A percentile compares a stretch with the other conserved stretches of the same genome.
Evolutionary conservation across 2,113 vertebrate genomes (phyloP).

Genomic region (Silurus meridionalis): DNA sequence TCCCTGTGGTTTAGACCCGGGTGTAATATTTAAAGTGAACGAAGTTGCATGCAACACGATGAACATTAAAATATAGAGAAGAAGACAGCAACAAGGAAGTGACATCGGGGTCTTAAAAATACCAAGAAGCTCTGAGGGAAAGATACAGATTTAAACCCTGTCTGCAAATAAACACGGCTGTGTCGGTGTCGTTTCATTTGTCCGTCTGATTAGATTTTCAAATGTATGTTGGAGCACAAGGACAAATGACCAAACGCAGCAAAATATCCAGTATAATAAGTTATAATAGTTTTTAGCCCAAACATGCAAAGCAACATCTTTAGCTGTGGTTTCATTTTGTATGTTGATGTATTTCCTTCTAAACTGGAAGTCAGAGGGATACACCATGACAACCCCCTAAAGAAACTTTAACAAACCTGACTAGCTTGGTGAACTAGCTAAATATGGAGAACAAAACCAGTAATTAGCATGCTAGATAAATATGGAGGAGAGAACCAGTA

Average conservation of each 20-base stretch:
- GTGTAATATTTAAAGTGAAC: neutral
- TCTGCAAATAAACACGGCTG: neutral
- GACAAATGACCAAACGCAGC: neutral
- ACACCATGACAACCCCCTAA: no score
- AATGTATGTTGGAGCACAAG: neutral
- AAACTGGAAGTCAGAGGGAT: neutral
- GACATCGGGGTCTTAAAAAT: constrained; percentile 10
- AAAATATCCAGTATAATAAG: neutral
- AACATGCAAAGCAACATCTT: neutral
- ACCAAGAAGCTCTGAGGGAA: neutral
- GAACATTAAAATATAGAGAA: constrained; percentile 8
- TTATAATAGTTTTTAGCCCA: neutral
- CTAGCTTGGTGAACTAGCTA: no score
- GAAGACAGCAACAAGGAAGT: constrained; percentile 10
- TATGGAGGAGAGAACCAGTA: no score
- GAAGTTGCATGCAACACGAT: neutral
- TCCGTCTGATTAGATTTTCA: neutral
- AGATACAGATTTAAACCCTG: neutral
- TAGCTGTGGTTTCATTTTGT: neutral
- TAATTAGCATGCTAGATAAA: no score
- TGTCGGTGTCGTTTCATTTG: neutral
- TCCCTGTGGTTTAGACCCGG: neutral
- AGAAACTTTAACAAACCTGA: no score
- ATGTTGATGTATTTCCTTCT: neutral
- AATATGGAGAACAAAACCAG: no score